Base-by-base conservation (phyloP, 2,888 invertebrate species). In the Muscina levida region DNA sequence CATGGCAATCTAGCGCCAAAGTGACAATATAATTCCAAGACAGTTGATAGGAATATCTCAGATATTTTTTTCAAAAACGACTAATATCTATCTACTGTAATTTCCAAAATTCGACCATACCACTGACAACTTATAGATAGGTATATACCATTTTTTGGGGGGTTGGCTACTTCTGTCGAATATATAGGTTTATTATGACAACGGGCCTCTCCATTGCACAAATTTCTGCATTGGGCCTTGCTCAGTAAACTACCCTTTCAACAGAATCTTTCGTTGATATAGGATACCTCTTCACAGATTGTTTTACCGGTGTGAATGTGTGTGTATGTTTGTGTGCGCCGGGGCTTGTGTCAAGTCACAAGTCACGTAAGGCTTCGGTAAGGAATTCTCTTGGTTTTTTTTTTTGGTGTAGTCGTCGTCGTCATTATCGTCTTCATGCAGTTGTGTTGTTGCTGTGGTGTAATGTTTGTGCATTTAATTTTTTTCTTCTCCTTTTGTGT, bases 281-380 rank as follows among this genome's bases (percentile, higher is more conserved):
- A 74, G 81, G 81, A 81, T 77, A 81, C 81, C 31, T 31, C 8
- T 72, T 75, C 37, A 22, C 53, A 75, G 77, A 74, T 77, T 75
- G 72, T 56, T 72, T n/a, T 74, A 53, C 67, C 71, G 22, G 62
- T 62, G 39, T 42, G 62, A 19, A 11, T 22, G 57, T 71, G 31
- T 59, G 15, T 51, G 48, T 74, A 39, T 67, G 51, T 57, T 26
- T 42, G 66, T 70, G 70, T 79, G 56, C 19, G 53, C 37, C 42
- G 62, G 72, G 73, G 80, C 80, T 80, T 80, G 80, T 77, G 80
- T 80, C 80, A 80, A 80, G 77, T 75, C 81, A 75, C 71, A 77
- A 75, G 81, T 81, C 81, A 81, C 72, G 81, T 81, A 81, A 68
- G 81, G 81, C 81, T 81, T 81, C 81, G 62, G 68, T 19, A 72